Conservation (phyloP, 1,140 invertebrate species). For the Centruroides vittatus region DNA sequence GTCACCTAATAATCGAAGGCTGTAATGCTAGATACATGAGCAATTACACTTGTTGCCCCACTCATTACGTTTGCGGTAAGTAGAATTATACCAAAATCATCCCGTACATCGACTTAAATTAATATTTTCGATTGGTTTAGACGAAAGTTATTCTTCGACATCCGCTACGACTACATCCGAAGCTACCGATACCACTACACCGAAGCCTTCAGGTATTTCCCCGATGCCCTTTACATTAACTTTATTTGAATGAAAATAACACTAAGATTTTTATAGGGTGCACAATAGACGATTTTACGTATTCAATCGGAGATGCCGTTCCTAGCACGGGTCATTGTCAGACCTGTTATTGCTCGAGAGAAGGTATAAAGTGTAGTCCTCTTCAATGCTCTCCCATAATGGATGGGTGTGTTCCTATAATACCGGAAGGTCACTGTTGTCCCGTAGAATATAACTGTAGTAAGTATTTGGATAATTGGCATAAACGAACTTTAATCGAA, state of each 20-base stretch:
- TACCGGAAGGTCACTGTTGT: slow-evolving; percentile 61
- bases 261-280: no score
- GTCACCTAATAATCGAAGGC: slow-evolving; percentile 56
- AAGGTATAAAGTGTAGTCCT: slow-evolving; percentile 34
- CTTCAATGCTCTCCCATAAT: slow-evolving; percentile 50
- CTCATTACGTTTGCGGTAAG: slow-evolving; percentile 60
- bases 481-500: neutral
- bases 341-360: slow-evolving; percentile 60
- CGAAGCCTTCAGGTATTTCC: no score
- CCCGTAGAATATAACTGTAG: slow-evolving; percentile 69
- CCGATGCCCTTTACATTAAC: no score
- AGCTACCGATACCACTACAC: no score
- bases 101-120: no score
- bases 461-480: slow-evolving; percentile 27
- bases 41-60: slow-evolving; percentile 62
- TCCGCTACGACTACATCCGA: no score
- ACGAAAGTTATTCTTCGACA: no score
- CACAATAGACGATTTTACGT: no score
- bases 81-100: neutral
- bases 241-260: no score
- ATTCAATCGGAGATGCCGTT: slow-evolving; percentile 57
- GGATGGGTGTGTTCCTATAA: slow-evolving; percentile 55
- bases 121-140: no score
- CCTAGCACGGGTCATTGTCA: slow-evolving; percentile 29
- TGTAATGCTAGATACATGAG: slow-evolving; percentile 47